Evolutionary conservation across 2,888 invertebrate genomes (phyloP).

Genomic region (Polyommatus iphigenia): DNA sequence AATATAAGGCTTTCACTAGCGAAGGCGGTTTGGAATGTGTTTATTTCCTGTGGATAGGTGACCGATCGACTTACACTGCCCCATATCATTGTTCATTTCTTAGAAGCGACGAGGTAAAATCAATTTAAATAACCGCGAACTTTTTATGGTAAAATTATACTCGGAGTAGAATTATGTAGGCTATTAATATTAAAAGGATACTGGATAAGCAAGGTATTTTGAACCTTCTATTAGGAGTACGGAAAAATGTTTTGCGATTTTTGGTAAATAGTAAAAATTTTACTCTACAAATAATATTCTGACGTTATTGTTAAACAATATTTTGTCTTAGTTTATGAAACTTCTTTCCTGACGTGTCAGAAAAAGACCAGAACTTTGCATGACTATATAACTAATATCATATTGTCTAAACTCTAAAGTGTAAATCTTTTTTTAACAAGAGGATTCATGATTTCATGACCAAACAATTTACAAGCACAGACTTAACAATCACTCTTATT

Average conservation of each 20-base stretch:
- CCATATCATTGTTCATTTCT: conserved; percentile 29
- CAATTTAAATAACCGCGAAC: not conserved
- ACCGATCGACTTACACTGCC: conserved; percentile 41
- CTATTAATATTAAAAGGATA: not conserved
- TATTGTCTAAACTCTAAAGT: no score
- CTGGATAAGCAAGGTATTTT: no score
- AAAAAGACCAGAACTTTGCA: no score
- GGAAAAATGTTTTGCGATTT: not conserved
- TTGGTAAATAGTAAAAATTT: not conserved
- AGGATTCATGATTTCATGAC: no score
- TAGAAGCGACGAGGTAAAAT: conserved; percentile 23
- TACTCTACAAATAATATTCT: no score
- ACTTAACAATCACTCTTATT: not conserved
- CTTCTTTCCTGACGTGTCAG: no score
- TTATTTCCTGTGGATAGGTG: conserved; percentile 60
- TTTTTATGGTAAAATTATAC: not conserved
- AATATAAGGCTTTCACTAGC: conserved; percentile 35
- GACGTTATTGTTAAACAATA: no score
- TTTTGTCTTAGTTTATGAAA: no score
- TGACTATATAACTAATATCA: no score
- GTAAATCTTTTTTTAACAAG: no score
- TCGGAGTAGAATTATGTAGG: not conserved
- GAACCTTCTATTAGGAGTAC: no score
- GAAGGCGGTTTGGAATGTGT: conserved; percentile 56
- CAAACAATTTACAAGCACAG: no score